Base-by-base conservation (phyloP, 2,113 vertebrate species). In the Zosterops japonicus region DNA sequence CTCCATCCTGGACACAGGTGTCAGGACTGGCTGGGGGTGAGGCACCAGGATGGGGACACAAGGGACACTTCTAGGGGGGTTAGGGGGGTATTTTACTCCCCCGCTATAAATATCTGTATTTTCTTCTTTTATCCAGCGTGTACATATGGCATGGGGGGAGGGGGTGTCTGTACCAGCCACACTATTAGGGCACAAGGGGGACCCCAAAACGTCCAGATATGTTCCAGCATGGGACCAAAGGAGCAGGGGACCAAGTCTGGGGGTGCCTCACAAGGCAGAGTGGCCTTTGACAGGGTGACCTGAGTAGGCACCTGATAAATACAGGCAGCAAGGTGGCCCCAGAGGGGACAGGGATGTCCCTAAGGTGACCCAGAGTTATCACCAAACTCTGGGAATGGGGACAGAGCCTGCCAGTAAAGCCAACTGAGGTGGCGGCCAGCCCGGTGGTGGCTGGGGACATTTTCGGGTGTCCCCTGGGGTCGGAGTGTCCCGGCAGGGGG, bases 41-140 rank as follows among this genome's bases (percentile, higher is more conserved):
- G 9, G 24, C 50, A 83, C 36, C n/a, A n/a, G 25, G 55, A 69
- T 56, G 57, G 68, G 89, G 63, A 80, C 8, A 11, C 31, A 47
- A 70, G 87, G 83, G 87, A 89, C 50, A 74, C 19, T 89, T 33
- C 16, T 8, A 12, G 63, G 50, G 31, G 22, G 29, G 7, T 0
- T 3, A 13, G 28, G 94, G 89, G 93, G 41, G 12, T 14, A 21
- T 91, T 92, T 93, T 74, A 9, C 18, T 61, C 60, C 39, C 50
- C 13, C 0, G 0, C 70, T 93, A 94, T 95, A 97, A 96, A 97
- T 95, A 95, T 29, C 83, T 97, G 93, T 92, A 90, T 90, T 96
- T 96, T 95, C 89, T 90, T 95, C 90, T 96, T 97, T 93, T 95
- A 91, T 91, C 46, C 77, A 75, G 89, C 56, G 16, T 93, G 96